These are phyloP conservation scores for Platichthys flesus DNA, from an alignment of 2,113 vertebrate genomes.

Conservation along the genomic window DNA sequence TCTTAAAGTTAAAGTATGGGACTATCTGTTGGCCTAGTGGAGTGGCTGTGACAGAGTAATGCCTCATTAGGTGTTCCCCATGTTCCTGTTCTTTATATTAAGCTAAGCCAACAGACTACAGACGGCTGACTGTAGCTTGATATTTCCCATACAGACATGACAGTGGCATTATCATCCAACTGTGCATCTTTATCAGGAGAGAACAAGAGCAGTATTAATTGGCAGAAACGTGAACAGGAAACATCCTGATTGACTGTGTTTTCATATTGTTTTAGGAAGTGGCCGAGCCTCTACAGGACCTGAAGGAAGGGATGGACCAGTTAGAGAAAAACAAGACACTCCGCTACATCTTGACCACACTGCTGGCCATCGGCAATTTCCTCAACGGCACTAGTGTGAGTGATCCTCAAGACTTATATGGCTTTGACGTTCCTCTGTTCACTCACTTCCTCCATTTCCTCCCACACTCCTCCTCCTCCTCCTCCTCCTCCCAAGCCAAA, in stretches of 20 bases:
- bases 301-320: slow-evolving; percentile 99
- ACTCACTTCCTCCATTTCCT: slow-evolving; percentile 36
- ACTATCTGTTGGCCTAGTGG: too few species aligned
- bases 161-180: not conserved
- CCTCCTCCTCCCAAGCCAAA: slow-evolving; percentile 9
- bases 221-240: not conserved
- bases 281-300: slow-evolving; percentile 94
- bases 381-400: slow-evolving; percentile 97
- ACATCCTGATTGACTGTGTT: slow-evolving; percentile 3
- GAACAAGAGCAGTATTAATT: not conserved
- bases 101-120: not conserved
- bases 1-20: too few species aligned
- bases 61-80: too few species aligned
- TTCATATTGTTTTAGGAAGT: slow-evolving; percentile 86
- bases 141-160: not conserved
- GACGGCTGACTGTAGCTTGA: not conserved
- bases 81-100: not conserved
- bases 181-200: not conserved
- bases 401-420: slow-evolving; percentile 21
- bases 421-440: slow-evolving; percentile 2
- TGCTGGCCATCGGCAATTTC: slow-evolving; percentile 97
- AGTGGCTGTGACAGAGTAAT: not conserved
- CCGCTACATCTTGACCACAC: slow-evolving; percentile 92
- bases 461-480: slow-evolving; percentile 5
- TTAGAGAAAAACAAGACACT: slow-evolving; percentile 96